Base-by-base conservation (phyloP, 2,797 vertebrate genomes). In the Rachycentron canadum region DNA sequence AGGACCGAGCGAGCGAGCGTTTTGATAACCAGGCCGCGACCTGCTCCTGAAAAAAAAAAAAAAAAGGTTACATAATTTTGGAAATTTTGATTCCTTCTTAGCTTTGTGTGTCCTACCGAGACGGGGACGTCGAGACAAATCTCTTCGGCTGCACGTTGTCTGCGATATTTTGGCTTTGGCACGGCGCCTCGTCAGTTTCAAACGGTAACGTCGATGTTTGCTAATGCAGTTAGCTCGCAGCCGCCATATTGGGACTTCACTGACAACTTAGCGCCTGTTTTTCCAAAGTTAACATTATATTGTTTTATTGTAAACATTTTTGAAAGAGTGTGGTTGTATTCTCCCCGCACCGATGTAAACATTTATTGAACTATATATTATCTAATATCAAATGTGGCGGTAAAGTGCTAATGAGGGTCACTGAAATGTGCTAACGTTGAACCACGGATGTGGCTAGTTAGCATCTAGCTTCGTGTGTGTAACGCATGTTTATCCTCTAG, bases 151-250 rank as follows among this genome's bases (percentile, higher is more conserved):
- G 34, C 69, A 30, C 7, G 19, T 43, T 69, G 13, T 1, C 57
- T 23, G 71, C 62, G 69, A 69, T 66, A 78, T 57, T 87, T 70
- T 80, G 73, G 84, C 81, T 87, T 86, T 79, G 79, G 72, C 64
- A 45, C 82, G 19, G 9, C 62, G 28, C 73, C 79, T 89, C 82
- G 47, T 58, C 86, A 25, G 45, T 70, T 78, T 69, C 17, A 72
- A 63, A 86, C 84, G 92, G 92, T 92, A 93, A 89, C 57, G 82
- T 83, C 81, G 72, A 71, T 88, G 91, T 91, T 87, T 86, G 89
- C 82, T 86, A 85, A 64, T 25, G 10, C n/a, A 49, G 69, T 73
- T 84, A 79, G 80, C 82, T 65, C 26, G 70, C 70, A 78, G 58
- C 78, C 75, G 87, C 83, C 85, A 73, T 89, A 4, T 90, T 89